These are phyloP conservation scores for Linepithema humile DNA, from an alignment of 1,140 invertebrate genomes.

Conservation along the genomic window DNA sequence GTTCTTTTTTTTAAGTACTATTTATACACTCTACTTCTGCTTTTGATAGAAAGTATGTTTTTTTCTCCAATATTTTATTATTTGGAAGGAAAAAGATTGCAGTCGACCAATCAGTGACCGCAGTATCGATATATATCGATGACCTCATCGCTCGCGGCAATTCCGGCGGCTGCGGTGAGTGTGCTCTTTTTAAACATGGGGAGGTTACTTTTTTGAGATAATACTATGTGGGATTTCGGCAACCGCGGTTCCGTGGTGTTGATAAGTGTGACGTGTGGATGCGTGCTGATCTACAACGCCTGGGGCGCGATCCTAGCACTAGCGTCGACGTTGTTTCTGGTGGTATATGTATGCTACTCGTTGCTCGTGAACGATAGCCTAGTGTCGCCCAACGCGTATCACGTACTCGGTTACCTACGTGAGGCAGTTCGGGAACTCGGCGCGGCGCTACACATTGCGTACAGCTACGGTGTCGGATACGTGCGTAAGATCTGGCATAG, in stretches of 20 bases:
- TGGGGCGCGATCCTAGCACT: slow-evolving; percentile 77
- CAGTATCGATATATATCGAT: slow-evolving; percentile 62
- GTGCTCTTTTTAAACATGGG: slow-evolving; percentile 77
- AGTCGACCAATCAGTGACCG: background rate
- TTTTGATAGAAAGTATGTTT: too few relatives aligned
- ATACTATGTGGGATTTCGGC: slow-evolving; percentile 82
- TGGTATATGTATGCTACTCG: slow-evolving; percentile 79
- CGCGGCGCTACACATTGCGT: slow-evolving; percentile 5
- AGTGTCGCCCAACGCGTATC: slow-evolving; percentile 74
- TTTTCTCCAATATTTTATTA: too few relatives aligned
- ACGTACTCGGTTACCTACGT: slow-evolving; percentile 67
- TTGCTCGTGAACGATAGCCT: slow-evolving; percentile 79
- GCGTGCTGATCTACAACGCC: slow-evolving; percentile 77
- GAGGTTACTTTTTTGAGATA: slow-evolving; percentile 81
- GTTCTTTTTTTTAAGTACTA: too few relatives aligned
- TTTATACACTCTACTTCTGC: too few relatives aligned
- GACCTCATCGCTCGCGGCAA: slow-evolving; percentile 58
- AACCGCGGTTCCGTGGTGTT: slow-evolving; percentile 75
- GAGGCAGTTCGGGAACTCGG: slow-evolving; percentile 59
- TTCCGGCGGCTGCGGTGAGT: slow-evolving; percentile 66
- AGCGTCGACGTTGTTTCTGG: slow-evolving; percentile 73
- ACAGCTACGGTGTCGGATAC: slow-evolving; percentile 24
- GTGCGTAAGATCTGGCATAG: slow-evolving; percentile 18
- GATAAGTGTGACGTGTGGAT: slow-evolving; percentile 77
- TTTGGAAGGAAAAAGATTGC: too few relatives aligned